These are phyloP conservation scores for Eurois occulta DNA, from an alignment of 2,888 invertebrate species.

Conservation along the genomic window DNA sequence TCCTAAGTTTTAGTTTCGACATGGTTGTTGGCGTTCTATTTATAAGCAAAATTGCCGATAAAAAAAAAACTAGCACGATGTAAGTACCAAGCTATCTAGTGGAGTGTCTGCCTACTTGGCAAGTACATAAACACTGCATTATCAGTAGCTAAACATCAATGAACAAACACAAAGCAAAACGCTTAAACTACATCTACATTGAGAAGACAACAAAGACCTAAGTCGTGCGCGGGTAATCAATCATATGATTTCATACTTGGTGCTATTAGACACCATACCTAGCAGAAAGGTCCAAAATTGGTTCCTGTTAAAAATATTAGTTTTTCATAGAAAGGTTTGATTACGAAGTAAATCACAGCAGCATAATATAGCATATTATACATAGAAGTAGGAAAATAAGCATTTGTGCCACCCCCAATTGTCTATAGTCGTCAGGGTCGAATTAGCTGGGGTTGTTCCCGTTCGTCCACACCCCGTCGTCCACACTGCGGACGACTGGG, in stretches of 20 bases:
- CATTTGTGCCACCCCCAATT: neutral
- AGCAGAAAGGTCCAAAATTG: neutral
- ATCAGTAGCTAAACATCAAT: constrained; percentile 21
- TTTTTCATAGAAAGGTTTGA: neutral
- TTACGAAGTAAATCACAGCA: neutral
- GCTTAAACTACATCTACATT: neutral
- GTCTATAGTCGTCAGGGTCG: neutral
- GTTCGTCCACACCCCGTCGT: no score
- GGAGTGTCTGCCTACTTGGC: neutral
- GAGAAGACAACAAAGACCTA: neutral
- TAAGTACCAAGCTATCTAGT: neutral
- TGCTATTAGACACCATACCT: no score
- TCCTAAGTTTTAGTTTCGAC: neutral
- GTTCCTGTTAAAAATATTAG: neutral
- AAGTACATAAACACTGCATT: neutral
- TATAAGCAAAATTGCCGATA: neutral
- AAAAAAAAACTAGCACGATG: neutral
- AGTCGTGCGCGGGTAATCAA: neutral
- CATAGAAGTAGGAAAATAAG: neutral
- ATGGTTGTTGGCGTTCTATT: neutral
- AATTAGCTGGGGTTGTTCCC: no score
- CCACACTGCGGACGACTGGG: no score
- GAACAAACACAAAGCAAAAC: constrained; percentile 24
- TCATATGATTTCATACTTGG: neutral
- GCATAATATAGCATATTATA: no score